phyloP scores from a whole-genome alignment of 35 echinoderm and acorn worm species.

The Ophiothrix spiculata region DNA sequence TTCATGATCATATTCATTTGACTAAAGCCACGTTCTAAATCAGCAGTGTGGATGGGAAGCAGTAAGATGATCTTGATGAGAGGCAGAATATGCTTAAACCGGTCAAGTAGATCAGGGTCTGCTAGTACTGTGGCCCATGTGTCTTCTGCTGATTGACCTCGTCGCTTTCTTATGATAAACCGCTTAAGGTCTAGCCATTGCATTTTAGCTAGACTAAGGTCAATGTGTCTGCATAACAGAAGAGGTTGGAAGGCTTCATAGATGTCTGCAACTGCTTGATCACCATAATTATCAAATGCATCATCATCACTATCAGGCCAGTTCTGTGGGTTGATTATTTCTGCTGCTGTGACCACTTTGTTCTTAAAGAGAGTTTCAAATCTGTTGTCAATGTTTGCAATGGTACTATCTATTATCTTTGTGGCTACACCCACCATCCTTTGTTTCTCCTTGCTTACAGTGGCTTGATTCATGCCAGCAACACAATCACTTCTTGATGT shows the following conservation, averaged over 20 bases:
- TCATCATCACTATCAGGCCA: neutral
- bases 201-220: neutral
- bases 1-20: neutral
- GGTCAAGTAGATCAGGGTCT: neutral
- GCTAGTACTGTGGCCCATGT: neutral
- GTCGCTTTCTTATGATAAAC: neutral
- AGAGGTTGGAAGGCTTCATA: neutral
- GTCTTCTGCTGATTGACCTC: neutral
- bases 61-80: neutral
- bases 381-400: neutral
- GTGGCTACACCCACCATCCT: neutral
- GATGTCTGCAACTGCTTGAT: neutral
- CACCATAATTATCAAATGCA: neutral
- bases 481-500: no score
- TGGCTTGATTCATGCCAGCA: neutral
- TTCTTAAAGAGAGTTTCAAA: neutral
- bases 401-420: neutral
- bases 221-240: neutral
- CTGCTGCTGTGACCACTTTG: neutral
- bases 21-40: neutral
- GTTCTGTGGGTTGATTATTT: conserved; percentile 6
- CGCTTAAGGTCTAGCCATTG: conserved; percentile 14
- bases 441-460: neutral
- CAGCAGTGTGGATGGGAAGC: neutral
- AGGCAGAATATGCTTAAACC: neutral